Conservation (phyloP, 2,113 vertebrate species). For the Chloroceryle aenea region DNA sequence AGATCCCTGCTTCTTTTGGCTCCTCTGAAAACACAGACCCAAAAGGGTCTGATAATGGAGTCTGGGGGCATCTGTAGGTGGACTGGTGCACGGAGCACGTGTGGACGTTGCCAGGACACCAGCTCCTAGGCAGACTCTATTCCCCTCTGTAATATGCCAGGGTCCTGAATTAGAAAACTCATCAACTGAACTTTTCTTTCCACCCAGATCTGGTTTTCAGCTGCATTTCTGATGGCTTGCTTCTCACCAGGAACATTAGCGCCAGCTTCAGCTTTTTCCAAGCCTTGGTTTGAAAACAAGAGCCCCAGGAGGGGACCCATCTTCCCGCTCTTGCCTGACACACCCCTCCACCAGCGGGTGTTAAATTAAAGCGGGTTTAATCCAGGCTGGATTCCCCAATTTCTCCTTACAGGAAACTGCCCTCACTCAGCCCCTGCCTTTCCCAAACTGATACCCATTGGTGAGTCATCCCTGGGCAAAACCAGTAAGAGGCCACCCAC, state of each 20-base stretch:
- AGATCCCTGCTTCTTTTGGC: not conserved
- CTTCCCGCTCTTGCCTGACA: accelerated
- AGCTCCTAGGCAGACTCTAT: not conserved
- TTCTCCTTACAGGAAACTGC: not conserved
- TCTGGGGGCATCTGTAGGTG: accelerated
- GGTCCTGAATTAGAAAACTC: not conserved
- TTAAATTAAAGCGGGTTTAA: not conserved
- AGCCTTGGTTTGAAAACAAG: not conserved
- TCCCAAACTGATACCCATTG: not conserved
- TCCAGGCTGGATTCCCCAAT: not conserved
- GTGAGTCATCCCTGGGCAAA: not conserved
- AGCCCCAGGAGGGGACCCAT: accelerated
- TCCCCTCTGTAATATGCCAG: not conserved
- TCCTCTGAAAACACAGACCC: not conserved
- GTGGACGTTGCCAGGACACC: accelerated
- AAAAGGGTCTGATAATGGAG: accelerated
- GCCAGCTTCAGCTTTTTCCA: not conserved
- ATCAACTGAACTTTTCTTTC: not conserved
- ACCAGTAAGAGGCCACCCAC: not conserved
- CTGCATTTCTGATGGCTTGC: not conserved
- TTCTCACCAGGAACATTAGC: accelerated
- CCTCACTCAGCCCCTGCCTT: not conserved
- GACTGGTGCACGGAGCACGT: not conserved
- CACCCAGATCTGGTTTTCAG: not conserved
- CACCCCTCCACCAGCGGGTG: too few relatives aligned